Percentiles rank a stretch among this genome's conserved stretches.
phyloP scores from a whole-genome alignment of 1,140 invertebrate genomes.

The Panonychus citri region DNA sequence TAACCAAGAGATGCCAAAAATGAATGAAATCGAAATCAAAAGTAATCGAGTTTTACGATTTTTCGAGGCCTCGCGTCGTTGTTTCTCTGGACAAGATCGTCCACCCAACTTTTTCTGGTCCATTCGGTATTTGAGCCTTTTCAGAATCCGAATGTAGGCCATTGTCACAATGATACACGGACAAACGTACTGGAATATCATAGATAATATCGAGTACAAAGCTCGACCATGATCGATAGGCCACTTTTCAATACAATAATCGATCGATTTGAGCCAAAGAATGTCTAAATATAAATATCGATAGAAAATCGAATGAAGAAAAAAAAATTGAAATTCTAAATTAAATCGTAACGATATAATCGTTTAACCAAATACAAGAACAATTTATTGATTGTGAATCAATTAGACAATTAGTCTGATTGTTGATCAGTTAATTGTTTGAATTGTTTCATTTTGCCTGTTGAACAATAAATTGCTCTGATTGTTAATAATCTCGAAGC shows the following conservation, averaged over 20 bases:
- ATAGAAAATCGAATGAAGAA: too few species aligned
- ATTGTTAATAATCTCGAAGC: too few species aligned
- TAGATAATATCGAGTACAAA: constrained; percentile 54
- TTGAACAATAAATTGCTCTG: too few species aligned
- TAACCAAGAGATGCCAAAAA: constrained; percentile 68
- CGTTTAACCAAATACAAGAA: too few species aligned
- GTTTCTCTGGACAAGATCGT: constrained; percentile 10
- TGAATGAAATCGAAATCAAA: constrained; percentile 53
- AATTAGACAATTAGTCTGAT: too few species aligned
- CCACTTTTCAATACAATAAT: constrained; percentile 54
- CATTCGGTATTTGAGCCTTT: constrained; percentile 30
- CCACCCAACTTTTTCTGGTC: constrained; percentile 7
- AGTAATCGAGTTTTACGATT: constrained; percentile 46
- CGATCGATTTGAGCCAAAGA: constrained; percentile 19
- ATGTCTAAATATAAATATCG: background rate
- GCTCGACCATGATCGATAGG: constrained; percentile 39
- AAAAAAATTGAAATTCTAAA: too few species aligned
- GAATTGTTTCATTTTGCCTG: too few species aligned
- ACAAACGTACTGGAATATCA: constrained; percentile 56
- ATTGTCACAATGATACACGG: constrained; percentile 54
- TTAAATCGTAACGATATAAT: too few species aligned
- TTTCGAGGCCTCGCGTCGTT: constrained; percentile 18
- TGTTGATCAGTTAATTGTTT: too few species aligned
- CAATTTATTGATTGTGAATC: too few species aligned
- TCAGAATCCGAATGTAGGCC: constrained; percentile 32